Evolutionary conservation across 2,888 invertebrate genomes (phyloP).

Genomic region (Ferrisia virgata): DNA sequence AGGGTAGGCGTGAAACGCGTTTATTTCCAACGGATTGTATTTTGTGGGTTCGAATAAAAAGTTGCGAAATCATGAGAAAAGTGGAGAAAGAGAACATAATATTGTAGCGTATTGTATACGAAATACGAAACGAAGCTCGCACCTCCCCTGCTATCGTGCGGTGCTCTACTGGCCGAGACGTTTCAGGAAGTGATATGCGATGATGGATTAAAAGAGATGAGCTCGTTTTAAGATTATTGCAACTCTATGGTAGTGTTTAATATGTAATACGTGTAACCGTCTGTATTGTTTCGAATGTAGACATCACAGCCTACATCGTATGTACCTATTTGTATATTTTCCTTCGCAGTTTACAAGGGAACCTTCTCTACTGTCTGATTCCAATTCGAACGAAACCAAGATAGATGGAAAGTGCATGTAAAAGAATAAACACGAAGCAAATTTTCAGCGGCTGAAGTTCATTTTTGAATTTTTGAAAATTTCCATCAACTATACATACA

Average conservation of each 20-base stretch:
- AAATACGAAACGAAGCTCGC: neutral
- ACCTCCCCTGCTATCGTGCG: neutral
- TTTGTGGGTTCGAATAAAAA: neutral
- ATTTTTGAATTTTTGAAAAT: too few relatives aligned
- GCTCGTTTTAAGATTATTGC: neutral
- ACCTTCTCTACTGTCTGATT: too few relatives aligned
- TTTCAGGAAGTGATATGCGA: neutral
- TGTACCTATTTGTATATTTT: too few relatives aligned
- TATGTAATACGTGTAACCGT: neutral
- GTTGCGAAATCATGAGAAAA: slow-evolving; percentile 5
- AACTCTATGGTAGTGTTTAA: neutral
- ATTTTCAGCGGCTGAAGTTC: too few relatives aligned
- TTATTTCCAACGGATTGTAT: neutral
- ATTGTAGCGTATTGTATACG: neutral
- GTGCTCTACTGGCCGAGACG: neutral
- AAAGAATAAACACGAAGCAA: too few relatives aligned
- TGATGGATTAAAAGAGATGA: neutral
- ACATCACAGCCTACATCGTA: too few relatives aligned
- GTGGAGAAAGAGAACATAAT: neutral
- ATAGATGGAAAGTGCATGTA: too few relatives aligned
- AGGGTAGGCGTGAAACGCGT: slow-evolving; percentile 8
- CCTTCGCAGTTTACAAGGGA: too few relatives aligned
- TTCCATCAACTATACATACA: too few relatives aligned
- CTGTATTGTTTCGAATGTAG: neutral
- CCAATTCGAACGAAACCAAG: too few relatives aligned